A percentile compares a stretch with the other conserved stretches of the same genome.
Evolutionary conservation across 1,140 invertebrate species (phyloP).

Genomic region (Drosophila subpulchrella): DNA sequence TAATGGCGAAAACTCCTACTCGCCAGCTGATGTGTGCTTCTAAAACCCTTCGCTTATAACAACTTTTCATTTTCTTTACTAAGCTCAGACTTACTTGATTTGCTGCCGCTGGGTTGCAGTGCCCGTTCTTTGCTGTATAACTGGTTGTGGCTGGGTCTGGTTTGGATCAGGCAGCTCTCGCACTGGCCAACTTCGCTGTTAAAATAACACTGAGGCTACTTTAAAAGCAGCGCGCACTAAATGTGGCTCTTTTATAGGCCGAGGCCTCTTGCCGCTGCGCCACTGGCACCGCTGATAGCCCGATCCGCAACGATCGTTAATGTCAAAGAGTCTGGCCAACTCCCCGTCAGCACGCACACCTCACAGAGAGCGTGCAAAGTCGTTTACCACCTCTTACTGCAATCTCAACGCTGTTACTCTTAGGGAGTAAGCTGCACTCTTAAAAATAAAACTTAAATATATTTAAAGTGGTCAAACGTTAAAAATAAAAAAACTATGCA

Average conservation of each 20-base stretch:
- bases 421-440: conserved; percentile 4
- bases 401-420: conserved; percentile 14
- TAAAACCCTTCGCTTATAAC: conserved; percentile 1
- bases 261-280: conserved; percentile 14
- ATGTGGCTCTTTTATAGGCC: conserved; percentile 78
- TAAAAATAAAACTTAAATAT: neutral
- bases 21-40: neutral
- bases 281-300: conserved; percentile 19
- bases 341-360: conserved; percentile 6
- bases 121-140: conserved; percentile 38
- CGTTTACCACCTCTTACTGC: conserved; percentile 17
- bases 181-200: conserved; percentile 72
- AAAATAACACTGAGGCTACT: conserved; percentile 74
- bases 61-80: conserved; percentile 6
- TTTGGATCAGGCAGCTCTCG: conserved; percentile 15
- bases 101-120: conserved; percentile 8
- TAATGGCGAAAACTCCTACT: neutral
- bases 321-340: conserved; percentile 59
- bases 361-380: conserved; percentile 8
- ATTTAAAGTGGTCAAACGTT: neutral
- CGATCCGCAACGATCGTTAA: conserved; percentile 65
- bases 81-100: conserved; percentile 34
- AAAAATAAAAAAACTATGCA: too few species aligned
- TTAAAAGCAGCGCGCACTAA: conserved; percentile 73
- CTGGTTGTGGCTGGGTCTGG: conserved; percentile 36